A percentile compares a stretch with the other conserved stretches of the same genome.
Conservation (phyloP, 30 jellyfish, hydroid and myxozoan genomes). For the Catostylus mosaicus region DNA sequence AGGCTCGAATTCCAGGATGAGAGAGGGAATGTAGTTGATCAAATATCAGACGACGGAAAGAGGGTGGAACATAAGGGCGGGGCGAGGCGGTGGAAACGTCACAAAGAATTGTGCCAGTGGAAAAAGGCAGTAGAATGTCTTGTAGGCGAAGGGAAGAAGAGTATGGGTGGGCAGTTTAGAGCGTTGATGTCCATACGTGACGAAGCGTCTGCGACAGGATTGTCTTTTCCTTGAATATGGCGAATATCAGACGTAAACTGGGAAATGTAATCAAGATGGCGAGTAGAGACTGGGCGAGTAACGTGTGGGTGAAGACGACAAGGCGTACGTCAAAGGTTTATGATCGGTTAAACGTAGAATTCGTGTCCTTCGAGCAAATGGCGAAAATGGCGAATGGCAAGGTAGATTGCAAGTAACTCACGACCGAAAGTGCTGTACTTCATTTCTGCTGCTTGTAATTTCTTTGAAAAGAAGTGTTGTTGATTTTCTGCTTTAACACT, state of each 20-base stretch:
- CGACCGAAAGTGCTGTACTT: no score
- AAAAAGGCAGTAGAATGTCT: slow-evolving; percentile 19
- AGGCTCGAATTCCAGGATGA: slow-evolving; percentile 40
- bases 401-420: no score
- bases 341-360: no score
- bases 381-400: no score
- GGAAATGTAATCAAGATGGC: neutral
- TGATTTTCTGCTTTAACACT: no score
- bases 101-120: slow-evolving; percentile 36
- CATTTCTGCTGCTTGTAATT: no score
- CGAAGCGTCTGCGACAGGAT: neutral
- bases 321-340: no score
- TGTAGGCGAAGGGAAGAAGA: slow-evolving; percentile 34
- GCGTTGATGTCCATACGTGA: neutral
- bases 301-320: no score
- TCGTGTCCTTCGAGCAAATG: no score
- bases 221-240: slow-evolving; percentile 6
- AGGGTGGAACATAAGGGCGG: slow-evolving; percentile 48
- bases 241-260: slow-evolving; percentile 23
- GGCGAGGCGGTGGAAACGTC: slow-evolving; percentile 33
- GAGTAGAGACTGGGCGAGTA: no score
- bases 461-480: no score
- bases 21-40: slow-evolving; percentile 27
- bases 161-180: neutral
- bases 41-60: slow-evolving; percentile 15